Conservation (phyloP, 1,140 invertebrate species). For the Gonioctena quinquepunctata region DNA sequence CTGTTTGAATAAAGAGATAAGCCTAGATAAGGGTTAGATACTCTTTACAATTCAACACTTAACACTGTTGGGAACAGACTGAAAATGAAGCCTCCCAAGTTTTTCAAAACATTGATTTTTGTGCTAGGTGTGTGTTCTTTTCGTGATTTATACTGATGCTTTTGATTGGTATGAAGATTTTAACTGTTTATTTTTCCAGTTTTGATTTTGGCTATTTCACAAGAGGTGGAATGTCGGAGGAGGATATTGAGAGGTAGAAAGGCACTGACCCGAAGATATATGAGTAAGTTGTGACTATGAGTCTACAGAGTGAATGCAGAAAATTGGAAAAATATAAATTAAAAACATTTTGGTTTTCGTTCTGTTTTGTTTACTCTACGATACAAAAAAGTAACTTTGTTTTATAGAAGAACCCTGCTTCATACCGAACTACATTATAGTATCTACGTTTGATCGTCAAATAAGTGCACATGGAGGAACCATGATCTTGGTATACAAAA, state of each 20-base stretch:
- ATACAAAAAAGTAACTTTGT: too few species aligned
- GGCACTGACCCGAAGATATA: constrained; percentile 73
- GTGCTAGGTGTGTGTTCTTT: not conserved
- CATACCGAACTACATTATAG: too few species aligned
- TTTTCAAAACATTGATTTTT: not conserved
- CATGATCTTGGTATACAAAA: too few species aligned
- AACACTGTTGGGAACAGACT: not conserved
- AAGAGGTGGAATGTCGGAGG: constrained; percentile 71
- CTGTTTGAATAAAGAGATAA: not conserved
- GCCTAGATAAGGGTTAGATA: not conserved
- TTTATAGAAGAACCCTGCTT: too few species aligned
- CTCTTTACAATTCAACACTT: not conserved
- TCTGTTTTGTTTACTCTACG: too few species aligned
- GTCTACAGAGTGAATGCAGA: too few species aligned
- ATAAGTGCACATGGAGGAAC: too few species aligned
- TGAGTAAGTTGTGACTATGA: constrained; percentile 67
- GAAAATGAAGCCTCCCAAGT: not conserved
- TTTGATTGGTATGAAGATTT: too few species aligned
- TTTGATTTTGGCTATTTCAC: constrained; percentile 65
- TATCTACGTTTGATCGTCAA: too few species aligned
- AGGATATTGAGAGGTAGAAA: constrained; percentile 75
- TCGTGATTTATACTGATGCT: too few species aligned
- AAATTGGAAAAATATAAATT: too few species aligned
- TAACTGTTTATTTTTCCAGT: constrained; percentile 57
- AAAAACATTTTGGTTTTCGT: too few species aligned